A percentile compares a stretch with the other conserved stretches of the same genome.
Evolutionary conservation across 2,888 invertebrate genomes (phyloP).

Genomic region (Antheraea yamamai): DNA sequence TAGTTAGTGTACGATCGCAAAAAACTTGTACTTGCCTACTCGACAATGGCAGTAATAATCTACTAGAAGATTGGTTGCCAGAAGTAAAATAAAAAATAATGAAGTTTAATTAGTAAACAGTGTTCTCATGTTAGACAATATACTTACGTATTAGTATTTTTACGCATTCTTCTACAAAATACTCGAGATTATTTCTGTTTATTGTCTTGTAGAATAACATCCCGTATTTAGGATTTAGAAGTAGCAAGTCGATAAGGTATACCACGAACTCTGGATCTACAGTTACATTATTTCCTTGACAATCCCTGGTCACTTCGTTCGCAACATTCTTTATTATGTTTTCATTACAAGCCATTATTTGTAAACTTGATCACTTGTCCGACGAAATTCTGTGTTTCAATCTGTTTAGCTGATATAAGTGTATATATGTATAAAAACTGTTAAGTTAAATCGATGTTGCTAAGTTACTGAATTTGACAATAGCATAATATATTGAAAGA

Average conservation of each 20-base stretch:
- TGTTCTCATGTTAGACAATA: too few relatives aligned
- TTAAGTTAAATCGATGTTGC: neutral
- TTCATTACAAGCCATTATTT: conserved; percentile 69
- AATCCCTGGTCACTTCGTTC: conserved; percentile 81
- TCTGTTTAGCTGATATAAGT: neutral
- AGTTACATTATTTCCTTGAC: conserved; percentile 61
- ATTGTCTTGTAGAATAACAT: conserved; percentile 71
- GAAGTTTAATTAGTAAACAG: too few relatives aligned
- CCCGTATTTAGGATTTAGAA: conserved; percentile 81
- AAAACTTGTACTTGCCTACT: too few relatives aligned
- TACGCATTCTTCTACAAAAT: conserved; percentile 79
- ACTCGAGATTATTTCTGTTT: conserved; percentile 75
- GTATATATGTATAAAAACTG: neutral
- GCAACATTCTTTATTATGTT: conserved; percentile 82
- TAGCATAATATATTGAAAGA: neutral
- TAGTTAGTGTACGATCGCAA: too few relatives aligned
- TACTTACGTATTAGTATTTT: conserved; percentile 70
- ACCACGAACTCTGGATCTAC: conserved; percentile 77
- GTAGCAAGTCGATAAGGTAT: conserved; percentile 77
- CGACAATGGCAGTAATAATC: too few relatives aligned
- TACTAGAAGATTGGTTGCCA: too few relatives aligned
- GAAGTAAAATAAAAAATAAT: too few relatives aligned
- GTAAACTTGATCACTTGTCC: neutral
- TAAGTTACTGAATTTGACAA: neutral
- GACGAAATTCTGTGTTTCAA: neutral